A percentile compares a stretch with the other conserved stretches of the same genome.
Evolutionary conservation across 2,888 invertebrate species (phyloP).

Genomic region (Cordylochernes scorpioides): DNA sequence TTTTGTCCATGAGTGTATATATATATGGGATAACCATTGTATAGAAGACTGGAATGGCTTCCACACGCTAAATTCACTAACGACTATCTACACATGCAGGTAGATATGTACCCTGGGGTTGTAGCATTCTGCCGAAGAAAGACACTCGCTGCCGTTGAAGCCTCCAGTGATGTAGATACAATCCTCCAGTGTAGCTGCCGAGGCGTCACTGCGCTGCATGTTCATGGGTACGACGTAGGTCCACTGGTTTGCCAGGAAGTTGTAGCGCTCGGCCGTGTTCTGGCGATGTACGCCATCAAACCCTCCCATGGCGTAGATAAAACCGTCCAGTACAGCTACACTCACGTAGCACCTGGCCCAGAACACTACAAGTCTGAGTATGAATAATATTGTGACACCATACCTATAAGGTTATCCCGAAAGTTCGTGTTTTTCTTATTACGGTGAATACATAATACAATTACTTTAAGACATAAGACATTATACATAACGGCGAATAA

Average conservation of each 20-base stretch:
- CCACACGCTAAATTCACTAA: too few species aligned
- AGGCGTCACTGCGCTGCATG: constrained; percentile 43
- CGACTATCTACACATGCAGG: too few species aligned
- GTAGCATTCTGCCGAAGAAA: constrained; percentile 45
- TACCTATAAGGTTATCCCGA: too few species aligned
- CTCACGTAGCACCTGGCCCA: constrained; percentile 37
- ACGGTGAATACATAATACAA: too few species aligned
- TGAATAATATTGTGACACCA: too few species aligned
- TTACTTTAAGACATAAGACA: too few species aligned
- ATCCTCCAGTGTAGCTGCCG: constrained; percentile 34
- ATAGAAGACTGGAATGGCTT: too few species aligned
- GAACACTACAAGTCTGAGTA: too few species aligned
- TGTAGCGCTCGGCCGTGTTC: constrained; percentile 22
- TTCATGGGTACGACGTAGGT: constrained; percentile 25
- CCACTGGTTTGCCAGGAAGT: constrained; percentile 21
- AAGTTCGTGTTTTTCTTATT: too few species aligned
- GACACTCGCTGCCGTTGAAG: constrained; percentile 47
- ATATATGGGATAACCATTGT: too few species aligned
- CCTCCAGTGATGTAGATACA: constrained; percentile 49
- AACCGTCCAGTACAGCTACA: constrained; percentile 24
- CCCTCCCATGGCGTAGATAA: constrained; percentile 23
- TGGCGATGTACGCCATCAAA: constrained; percentile 23
- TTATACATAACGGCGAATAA: too few species aligned
- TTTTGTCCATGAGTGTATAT: too few species aligned
- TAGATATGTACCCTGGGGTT: constrained; percentile 36